A percentile compares a stretch with the other conserved stretches of the same genome.
These are phyloP conservation scores for Drosophila rubida DNA, from an alignment of 2,888 invertebrate genomes.

Conservation along the genomic window DNA sequence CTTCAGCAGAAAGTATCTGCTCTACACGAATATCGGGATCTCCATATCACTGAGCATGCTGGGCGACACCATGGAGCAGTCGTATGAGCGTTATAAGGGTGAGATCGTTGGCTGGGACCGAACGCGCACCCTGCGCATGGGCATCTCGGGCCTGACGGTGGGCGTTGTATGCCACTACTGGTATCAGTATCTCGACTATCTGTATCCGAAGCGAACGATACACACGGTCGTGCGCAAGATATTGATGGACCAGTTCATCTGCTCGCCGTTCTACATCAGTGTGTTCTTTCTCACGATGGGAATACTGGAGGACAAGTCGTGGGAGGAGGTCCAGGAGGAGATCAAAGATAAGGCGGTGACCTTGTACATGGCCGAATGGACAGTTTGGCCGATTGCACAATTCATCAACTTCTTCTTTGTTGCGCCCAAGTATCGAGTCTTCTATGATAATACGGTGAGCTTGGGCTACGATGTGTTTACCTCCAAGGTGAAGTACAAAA, in stretches of 20 bases:
- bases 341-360: conserved; percentile 89
- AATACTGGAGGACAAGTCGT: conserved; percentile 88
- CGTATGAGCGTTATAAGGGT: conserved; percentile 88
- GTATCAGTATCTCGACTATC: conserved; percentile 91
- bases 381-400: conserved; percentile 96
- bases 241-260: conserved; percentile 91
- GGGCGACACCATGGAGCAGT: conserved; percentile 93
- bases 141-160: conserved; percentile 90
- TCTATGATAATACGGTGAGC: conserved; percentile 93
- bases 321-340: conserved; percentile 88
- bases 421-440: conserved; percentile 91
- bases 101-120: conserved; percentile 87
- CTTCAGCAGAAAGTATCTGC: conserved; percentile 88
- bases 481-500: conserved; percentile 89
- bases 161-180: conserved; percentile 94
- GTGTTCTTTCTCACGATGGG: conserved; percentile 91
- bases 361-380: conserved; percentile 93
- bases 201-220: conserved; percentile 89
- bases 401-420: conserved; percentile 94
- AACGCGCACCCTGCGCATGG: conserved; percentile 90
- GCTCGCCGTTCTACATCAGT: conserved; percentile 91
- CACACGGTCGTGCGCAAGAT: conserved; percentile 90
- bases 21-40: conserved; percentile 91
- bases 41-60: conserved; percentile 90
- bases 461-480: conserved; percentile 93